Conservation (phyloP, 1,140 invertebrate genomes). For the Megalopta genalis region DNA sequence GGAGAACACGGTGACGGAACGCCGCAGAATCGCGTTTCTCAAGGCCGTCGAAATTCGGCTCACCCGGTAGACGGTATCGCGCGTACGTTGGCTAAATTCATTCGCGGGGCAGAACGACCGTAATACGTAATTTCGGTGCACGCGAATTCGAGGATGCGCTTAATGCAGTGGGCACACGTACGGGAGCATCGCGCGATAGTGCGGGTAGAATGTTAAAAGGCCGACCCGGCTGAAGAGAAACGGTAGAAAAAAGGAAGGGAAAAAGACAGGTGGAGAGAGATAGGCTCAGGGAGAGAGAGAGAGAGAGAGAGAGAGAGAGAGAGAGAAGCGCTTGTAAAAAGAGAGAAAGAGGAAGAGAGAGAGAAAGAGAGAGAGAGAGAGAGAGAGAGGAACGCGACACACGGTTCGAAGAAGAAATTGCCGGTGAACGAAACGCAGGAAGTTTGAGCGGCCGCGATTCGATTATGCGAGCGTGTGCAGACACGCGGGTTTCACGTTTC, state of each 20-base stretch:
- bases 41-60: not conserved
- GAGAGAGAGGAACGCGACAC: not conserved
- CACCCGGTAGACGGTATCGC: constrained; percentile 7
- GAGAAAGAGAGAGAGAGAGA: not conserved
- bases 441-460: too few species aligned
- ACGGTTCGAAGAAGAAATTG: not conserved
- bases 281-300: not conserved
- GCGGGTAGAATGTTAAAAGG: constrained; percentile 32
- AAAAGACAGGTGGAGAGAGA: not conserved
- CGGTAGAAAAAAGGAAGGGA: not conserved
- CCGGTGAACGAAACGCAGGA: too few species aligned
- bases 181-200: constrained; percentile 9
- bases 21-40: not conserved
- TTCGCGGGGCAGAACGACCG: constrained; percentile 26
- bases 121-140: constrained; percentile 40
- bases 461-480: too few species aligned
- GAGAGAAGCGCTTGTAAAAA: too few species aligned
- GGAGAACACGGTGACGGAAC: not conserved
- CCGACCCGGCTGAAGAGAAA: not conserved
- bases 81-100: constrained; percentile 40
- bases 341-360: not conserved
- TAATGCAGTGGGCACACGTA: constrained; percentile 26
- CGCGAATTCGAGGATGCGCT: constrained; percentile 39
- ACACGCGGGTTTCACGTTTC: not conserved
- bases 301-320: not conserved